Evolutionary conservation across 64 coral and sea anemone species (phyloP).

Genomic region (Montipora foliosa): DNA sequence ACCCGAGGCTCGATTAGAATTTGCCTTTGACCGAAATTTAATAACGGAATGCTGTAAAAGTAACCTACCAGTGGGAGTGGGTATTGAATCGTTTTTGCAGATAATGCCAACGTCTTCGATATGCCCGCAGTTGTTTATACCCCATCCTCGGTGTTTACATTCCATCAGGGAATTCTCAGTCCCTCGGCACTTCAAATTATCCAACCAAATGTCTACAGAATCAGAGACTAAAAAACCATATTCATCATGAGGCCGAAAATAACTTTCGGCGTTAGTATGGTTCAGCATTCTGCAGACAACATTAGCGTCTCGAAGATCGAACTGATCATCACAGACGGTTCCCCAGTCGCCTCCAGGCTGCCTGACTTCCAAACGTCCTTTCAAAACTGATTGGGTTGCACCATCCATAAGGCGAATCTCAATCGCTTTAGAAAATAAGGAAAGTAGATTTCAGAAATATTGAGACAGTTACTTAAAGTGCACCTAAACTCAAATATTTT

Average conservation of each 20-base stretch:
- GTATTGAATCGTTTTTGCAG: slow-evolving; percentile 15
- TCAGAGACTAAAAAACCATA: background rate
- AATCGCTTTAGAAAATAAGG: background rate
- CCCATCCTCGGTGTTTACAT: slow-evolving; percentile 66
- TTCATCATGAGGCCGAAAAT: background rate
- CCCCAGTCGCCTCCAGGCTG: background rate
- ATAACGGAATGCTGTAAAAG: background rate
- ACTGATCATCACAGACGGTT: slow-evolving; percentile 44
- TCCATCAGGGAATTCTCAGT: slow-evolving; percentile 60
- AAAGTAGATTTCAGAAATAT: background rate
- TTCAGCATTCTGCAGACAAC: slow-evolving; percentile 47
- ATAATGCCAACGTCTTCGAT: slow-evolving; percentile 35
- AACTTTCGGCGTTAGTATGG: background rate
- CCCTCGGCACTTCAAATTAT: slow-evolving; percentile 75
- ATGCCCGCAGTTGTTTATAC: slow-evolving; percentile 38
- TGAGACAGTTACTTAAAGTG: no score
- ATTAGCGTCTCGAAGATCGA: slow-evolving; percentile 33
- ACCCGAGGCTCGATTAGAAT: no score
- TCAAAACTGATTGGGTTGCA: background rate
- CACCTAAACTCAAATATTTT: no score
- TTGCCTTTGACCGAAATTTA: background rate
- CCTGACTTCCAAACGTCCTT: slow-evolving; percentile 13
- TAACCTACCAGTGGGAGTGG: slow-evolving; percentile 23
- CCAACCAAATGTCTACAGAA: slow-evolving; percentile 67
- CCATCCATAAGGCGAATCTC: slow-evolving; percentile 12